Evolutionary conservation across 2,888 invertebrate species (phyloP).

Genomic region (Mylabris sibirica): DNA sequence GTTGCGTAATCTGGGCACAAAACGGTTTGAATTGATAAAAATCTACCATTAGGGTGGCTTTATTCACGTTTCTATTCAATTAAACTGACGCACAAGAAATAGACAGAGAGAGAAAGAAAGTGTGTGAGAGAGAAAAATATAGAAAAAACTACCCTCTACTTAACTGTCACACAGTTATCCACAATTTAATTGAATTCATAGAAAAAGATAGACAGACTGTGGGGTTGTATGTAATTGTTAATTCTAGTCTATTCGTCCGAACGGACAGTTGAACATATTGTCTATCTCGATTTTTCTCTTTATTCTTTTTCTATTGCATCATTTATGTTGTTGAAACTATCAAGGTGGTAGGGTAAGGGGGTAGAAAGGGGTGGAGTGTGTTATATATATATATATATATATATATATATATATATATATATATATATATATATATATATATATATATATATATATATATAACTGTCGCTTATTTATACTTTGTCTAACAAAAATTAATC

Average conservation of each 20-base stretch:
- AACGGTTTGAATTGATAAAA: background rate
- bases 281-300: no score
- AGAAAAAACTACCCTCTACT: background rate
- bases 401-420: no score
- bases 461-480: no score
- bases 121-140: background rate
- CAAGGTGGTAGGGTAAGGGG: no score
- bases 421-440: no score
- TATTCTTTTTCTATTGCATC: background rate
- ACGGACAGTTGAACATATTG: background rate
- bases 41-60: background rate
- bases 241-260: background rate
- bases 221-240: background rate
- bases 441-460: no score
- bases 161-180: background rate
- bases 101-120: no score
- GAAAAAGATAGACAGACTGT: background rate
- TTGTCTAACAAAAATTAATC: slow-evolving; percentile 4
- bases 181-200: background rate
- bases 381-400: no score
- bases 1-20: background rate
- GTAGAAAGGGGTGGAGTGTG: no score
- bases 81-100: background rate
- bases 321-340: background rate
- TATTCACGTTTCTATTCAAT: background rate